Evolutionary conservation across 2,888 invertebrate species (phyloP).

Genomic region (Tiliacea aurago): DNA sequence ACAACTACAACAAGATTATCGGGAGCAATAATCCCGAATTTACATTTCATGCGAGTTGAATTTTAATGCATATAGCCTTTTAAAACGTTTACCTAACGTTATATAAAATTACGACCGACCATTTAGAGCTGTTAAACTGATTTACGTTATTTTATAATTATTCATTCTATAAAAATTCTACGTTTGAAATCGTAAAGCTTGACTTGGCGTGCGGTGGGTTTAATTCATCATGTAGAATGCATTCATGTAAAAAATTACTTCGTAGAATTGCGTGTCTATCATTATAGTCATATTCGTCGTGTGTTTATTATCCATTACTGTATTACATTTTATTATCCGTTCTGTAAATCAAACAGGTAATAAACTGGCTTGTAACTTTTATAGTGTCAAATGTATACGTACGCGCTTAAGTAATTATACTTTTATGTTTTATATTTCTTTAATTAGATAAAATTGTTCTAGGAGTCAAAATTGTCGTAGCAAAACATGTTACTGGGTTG

Average conservation of each 20-base stretch:
- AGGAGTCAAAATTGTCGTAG: constrained; percentile 2
- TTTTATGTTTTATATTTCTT: constrained; percentile 10
- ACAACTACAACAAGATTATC: constrained; percentile 57
- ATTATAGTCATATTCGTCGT: constrained; percentile 71
- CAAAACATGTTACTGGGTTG: not conserved
- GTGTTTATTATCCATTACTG: constrained; percentile 76
- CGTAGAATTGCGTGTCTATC: constrained; percentile 76
- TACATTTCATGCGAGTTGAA: constrained; percentile 50
- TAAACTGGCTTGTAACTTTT: constrained; percentile 52
- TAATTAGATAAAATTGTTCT: constrained; percentile 1
- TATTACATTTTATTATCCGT: constrained; percentile 77
- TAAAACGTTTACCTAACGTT: constrained; percentile 47
- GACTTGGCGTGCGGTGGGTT: constrained; percentile 57
- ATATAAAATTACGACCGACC: constrained; percentile 52
- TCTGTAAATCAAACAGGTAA: constrained; percentile 75
- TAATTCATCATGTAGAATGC: constrained; percentile 58
- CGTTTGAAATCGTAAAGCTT: constrained; percentile 59
- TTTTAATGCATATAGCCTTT: constrained; percentile 56
- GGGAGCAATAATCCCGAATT: constrained; percentile 54
- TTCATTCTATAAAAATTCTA: constrained; percentile 56
- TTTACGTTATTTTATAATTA: constrained; percentile 66
- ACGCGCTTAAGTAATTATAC: constrained; percentile 18
- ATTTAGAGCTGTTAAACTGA: constrained; percentile 66
- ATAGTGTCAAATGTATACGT: constrained; percentile 35
- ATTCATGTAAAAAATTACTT: constrained; percentile 64